Base-by-base conservation (phyloP, 2,888 invertebrate species). In the Eledona agricola region DNA sequence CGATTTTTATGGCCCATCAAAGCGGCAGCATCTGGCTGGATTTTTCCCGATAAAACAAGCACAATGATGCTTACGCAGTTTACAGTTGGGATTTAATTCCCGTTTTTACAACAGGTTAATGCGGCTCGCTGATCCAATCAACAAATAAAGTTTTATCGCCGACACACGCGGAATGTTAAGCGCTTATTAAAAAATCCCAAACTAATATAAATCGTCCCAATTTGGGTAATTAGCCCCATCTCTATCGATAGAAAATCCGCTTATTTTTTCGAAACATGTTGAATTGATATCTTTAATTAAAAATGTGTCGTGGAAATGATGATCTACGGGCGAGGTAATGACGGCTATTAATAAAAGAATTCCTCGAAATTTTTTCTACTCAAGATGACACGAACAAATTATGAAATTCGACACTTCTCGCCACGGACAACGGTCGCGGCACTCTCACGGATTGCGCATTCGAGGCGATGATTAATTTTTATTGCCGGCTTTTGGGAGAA, bases 1-100 rank as follows among this genome's bases (percentile, higher is more conserved):
- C 13, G 49, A 49, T 49, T 49, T 49, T 49, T 37, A 49, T 38
- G 9, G 16, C 16, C 49, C 35, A 49, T 49, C 22, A 47, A 47
- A 37, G 26, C 6, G 16, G 19, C 47, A n/a, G n/a, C 47, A 47
- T 47, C 25, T 47, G 47, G 35, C 12, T 15, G 4, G 23, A 26
- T 40, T 42, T 40, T 42, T 42, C n/a, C 17, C n/a, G 2, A 20
- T 3, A 3, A 22, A 37, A 1, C 23, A 13, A 15, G 13, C 22
- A 37, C 10, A 37, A 37, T 10, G 4, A 4, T 9, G 22, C 13
- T 22, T 6, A 38, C 19, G 3, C 22, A 23, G 11, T 38, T 25
- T 9, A 38, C 38, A 13, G 38, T 38, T 25, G 5, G 15, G 15
- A 38, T 5, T 38, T 12, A 38, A 5, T 38, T 38, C 23, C 38